phyloP scores from a whole-genome alignment of 2,888 invertebrate genomes.

The Gerris lacustris region DNA sequence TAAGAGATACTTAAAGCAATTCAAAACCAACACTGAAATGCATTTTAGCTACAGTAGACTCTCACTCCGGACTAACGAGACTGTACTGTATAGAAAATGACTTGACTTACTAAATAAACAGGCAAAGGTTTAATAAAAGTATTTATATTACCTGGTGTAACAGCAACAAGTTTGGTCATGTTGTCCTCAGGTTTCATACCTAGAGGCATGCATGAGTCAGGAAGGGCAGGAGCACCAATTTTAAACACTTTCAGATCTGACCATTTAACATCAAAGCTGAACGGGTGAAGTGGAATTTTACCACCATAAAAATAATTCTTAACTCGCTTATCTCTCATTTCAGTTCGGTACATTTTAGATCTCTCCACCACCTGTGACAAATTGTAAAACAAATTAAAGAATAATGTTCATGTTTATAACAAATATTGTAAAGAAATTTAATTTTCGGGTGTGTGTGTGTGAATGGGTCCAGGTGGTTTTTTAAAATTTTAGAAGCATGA shows the following conservation, averaged over 20 bases:
- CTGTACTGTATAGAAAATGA: too few relatives aligned
- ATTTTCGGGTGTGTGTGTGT: too few relatives aligned
- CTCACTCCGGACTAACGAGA: too few relatives aligned
- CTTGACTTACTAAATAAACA: too few relatives aligned
- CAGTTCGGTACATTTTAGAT: conserved; percentile 55
- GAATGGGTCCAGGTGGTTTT: too few relatives aligned
- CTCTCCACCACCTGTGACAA: conserved; percentile 66
- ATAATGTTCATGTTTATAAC: neutral
- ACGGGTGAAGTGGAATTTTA: conserved; percentile 71
- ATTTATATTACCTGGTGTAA: conserved; percentile 50
- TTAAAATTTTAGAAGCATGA: too few relatives aligned
- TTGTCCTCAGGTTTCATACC: conserved; percentile 91
- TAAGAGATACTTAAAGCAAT: too few relatives aligned
- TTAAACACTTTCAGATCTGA: conserved; percentile 80
- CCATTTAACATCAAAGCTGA: conserved; percentile 88
- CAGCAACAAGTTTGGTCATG: conserved; percentile 71
- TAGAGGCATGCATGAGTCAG: conserved; percentile 90
- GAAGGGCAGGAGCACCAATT: conserved; percentile 84
- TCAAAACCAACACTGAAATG: too few relatives aligned
- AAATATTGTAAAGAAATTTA: neutral
- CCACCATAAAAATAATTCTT: conserved; percentile 93
- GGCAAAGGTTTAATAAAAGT: too few relatives aligned
- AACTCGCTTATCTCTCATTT: conserved; percentile 66
- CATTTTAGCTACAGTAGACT: too few relatives aligned
- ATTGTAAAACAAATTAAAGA: neutral